Evolutionary conservation across 2,113 vertebrate species (phyloP), one percentile per base, ranked within the genome.

Genomic region (Apteryx owenii): DNA sequence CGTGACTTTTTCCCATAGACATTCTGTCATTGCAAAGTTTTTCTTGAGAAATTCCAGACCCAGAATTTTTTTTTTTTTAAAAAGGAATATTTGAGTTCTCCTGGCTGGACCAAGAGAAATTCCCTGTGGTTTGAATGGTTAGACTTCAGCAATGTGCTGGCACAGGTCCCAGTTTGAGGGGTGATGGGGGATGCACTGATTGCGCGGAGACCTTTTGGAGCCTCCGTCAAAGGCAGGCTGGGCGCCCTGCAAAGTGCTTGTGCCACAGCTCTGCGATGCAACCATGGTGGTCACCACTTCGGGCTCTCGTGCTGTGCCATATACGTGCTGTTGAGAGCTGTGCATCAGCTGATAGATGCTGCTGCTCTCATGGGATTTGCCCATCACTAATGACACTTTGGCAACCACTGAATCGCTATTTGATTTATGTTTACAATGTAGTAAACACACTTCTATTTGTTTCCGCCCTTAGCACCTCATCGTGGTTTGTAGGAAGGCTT

Each of bases 121-220:
- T 94, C 76, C 88, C 83, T 83, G 90, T 88, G 95, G 95, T 88
- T 96, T 53, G 16, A 42, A 72, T 0, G 75, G 58, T 54, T 58
- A 73, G 79, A 28, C 20, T 88, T 31, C 54, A 95, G 79, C 88
- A 77, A 9, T 88, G 93, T 44, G n/a, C 53, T 95, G 94, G 94
- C 85, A 82, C 19, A 29, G 69, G n/a, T 62, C 81, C 89, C 78
- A 46, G 75, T 78, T 70, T 50, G 68, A 56, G 89, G 38, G 85
- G 44, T 1, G 33, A 33, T 77, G 71, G 71, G 50, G 64, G 85
- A 65, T 14, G 68, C 85, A 71, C 5, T 8, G 12, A 2, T 42
- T 11, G 26, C 56, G 22, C 38, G 8, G 53, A 62, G 78, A 77
- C 25, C 4, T 76, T 89, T 4, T 2, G 10, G 64, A 64, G 25